Evolutionary conservation across 2,888 invertebrate genomes (phyloP).

Genomic region (Perizoma affinitatum): DNA sequence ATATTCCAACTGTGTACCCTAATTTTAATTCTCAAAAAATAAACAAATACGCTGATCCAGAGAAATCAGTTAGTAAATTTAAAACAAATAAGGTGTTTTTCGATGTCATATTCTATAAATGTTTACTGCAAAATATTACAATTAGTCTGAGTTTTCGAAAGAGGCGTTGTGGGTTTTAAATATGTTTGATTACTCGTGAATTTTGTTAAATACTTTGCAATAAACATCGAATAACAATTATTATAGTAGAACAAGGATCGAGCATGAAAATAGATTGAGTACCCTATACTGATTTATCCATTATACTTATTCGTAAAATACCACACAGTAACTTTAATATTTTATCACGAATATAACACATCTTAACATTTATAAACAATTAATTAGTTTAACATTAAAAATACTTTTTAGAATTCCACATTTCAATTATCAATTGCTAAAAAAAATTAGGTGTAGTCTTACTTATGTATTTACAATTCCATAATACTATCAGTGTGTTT

Average conservation of each 20-base stretch:
- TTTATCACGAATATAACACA: conserved; percentile 77
- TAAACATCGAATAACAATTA: too few relatives aligned
- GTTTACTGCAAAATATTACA: too few relatives aligned
- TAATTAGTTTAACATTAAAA: conserved; percentile 68
- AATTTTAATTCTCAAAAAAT: conserved; percentile 41
- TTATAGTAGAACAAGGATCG: conserved; percentile 8
- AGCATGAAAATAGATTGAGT: conserved; percentile 37
- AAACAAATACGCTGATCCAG: conserved; percentile 3
- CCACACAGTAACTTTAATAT: conserved; percentile 62
- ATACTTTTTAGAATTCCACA: conserved; percentile 69
- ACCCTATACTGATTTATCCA: conserved; percentile 43
- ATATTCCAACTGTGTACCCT: conserved; percentile 54
- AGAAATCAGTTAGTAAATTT: too few relatives aligned
- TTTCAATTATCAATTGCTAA: conserved; percentile 59
- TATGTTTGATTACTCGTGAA: too few relatives aligned
- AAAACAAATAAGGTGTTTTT: too few relatives aligned
- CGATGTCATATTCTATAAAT: too few relatives aligned
- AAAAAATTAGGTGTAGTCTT: conserved; percentile 50
- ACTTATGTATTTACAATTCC: conserved; percentile 49
- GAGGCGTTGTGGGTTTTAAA: too few relatives aligned
- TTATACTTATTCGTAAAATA: conserved; percentile 45
- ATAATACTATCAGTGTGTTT: conserved; percentile 55
- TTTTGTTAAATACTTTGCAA: too few relatives aligned
- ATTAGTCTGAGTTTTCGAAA: too few relatives aligned
- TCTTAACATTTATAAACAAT: conserved; percentile 73